A percentile compares a stretch with the other conserved stretches of the same genome.
These are phyloP conservation scores for Arizona elegans DNA, from an alignment of 2,113 vertebrate species.

Conservation along the genomic window DNA sequence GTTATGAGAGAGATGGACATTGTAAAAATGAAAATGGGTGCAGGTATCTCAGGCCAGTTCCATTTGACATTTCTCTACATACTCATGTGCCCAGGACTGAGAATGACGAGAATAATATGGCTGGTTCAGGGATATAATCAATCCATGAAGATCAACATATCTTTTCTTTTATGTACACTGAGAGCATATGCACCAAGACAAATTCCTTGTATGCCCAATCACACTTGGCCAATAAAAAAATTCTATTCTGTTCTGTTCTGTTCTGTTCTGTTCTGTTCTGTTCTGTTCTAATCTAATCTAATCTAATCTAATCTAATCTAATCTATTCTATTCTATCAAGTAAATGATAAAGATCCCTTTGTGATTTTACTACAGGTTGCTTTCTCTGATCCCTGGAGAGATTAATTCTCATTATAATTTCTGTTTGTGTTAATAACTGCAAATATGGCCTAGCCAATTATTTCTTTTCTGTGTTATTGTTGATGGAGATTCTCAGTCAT, in stretches of 20 bases:
- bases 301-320: too few relatives aligned
- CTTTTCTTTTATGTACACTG: too few relatives aligned
- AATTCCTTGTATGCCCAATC: too few relatives aligned
- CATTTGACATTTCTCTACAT: neutral
- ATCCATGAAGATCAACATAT: neutral
- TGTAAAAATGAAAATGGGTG: neutral
- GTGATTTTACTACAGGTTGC: neutral
- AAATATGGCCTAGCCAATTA: neutral
- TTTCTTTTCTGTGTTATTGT: neutral
- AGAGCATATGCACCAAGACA: too few relatives aligned
- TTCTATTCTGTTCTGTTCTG: too few relatives aligned
- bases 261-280: too few relatives aligned
- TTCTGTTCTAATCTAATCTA: too few relatives aligned
- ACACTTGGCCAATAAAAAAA: too few relatives aligned
- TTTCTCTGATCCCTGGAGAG: neutral
- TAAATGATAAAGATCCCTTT: neutral
- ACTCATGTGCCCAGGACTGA: neutral
- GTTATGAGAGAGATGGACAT: neutral
- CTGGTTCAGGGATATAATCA: neutral
- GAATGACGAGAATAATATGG: neutral
- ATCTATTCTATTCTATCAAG: too few relatives aligned
- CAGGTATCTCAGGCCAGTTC: neutral
- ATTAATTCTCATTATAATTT: neutral
- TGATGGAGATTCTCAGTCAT: neutral
- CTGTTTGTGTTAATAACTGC: neutral